Conservation (phyloP, 2,888 invertebrate species). For the Petrolisthes manimaculis region DNA sequence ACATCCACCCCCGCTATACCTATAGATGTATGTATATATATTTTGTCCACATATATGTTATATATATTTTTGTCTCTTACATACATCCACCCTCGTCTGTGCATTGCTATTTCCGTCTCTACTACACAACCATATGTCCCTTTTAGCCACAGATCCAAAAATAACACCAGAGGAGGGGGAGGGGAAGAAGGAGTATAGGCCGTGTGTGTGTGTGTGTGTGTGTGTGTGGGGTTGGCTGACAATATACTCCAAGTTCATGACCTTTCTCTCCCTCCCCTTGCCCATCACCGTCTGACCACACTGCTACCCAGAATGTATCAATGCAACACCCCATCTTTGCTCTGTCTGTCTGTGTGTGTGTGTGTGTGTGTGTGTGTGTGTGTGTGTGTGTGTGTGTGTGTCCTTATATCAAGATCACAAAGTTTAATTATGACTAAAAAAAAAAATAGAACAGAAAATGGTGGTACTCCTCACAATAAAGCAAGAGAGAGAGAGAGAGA, state of each 20-base stretch:
- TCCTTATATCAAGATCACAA: background rate
- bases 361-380: background rate
- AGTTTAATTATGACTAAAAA: background rate
- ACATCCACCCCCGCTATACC: too few species aligned
- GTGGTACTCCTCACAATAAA: background rate
- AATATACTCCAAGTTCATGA: too few species aligned
- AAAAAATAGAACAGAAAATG: background rate
- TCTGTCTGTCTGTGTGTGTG: background rate
- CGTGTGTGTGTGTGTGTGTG: constrained; percentile 1
- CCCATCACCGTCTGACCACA: too few species aligned
- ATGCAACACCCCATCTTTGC: too few species aligned
- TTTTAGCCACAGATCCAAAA: too few species aligned
- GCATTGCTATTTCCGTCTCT: too few species aligned
- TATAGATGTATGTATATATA: constrained; percentile 38
- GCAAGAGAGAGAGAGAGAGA: background rate
- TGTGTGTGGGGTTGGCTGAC: background rate
- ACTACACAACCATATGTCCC: too few species aligned
- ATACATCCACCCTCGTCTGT: too few species aligned
- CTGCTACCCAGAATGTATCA: too few species aligned
- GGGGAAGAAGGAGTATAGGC: background rate
- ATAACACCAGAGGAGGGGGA: too few species aligned
- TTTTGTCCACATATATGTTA: background rate
- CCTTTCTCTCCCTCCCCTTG: too few species aligned
- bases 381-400: background rate
- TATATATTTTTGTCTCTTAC: too few species aligned